Base-by-base conservation (phyloP, 2,113 vertebrate genomes). In the Hyaena hyaena region DNA sequence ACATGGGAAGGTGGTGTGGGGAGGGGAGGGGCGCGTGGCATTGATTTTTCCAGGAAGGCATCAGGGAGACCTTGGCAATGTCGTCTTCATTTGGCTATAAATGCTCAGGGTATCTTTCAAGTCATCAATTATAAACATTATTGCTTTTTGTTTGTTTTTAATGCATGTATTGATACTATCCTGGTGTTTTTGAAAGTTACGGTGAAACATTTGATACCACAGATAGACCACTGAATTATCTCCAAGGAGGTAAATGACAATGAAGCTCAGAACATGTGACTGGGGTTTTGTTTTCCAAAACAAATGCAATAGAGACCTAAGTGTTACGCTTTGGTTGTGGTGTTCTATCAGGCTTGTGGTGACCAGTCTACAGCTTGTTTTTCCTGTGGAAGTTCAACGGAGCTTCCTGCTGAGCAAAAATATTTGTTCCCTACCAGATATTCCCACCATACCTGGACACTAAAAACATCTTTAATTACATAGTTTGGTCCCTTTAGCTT, bases 401-500 rank as follows among this genome's bases (percentile, higher is more conserved):
- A n/a, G 4, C 71, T 93, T 50, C 31, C 39, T 86, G 43, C 19
- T 58, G 82, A 89, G 45, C 33, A 79, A 89, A 82, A 90, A 28
- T 58, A 76, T 50, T 94, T 82, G 39, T 82, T 88, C 95, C 90
- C 28, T n/a, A 94, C 82, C 7, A 96, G 83, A 68, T 96, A 93
- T 88, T 50, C 55, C 77, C 55, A 65, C 10, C 96, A 55, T 96
- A 92, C 74, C 45, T 31, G 6, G 21, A 89, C 68, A 83, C 88
- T 77, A 68, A 79, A 83, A 96, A 77, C 68, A 48, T 39, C 39
- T 91, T 89, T 83, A 89, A 61, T 93, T 74, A 31, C 66, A 45
- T 63, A n/a, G 53, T 95, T 96, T 97, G 58, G 53, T 97, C 92
- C 71, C 61, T 88, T 96, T 95, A 73, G 10, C 66, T 97, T 96